Evolutionary conservation across 2,113 vertebrate genomes (phyloP).

Genomic region (Pardalotus punctatus): DNA sequence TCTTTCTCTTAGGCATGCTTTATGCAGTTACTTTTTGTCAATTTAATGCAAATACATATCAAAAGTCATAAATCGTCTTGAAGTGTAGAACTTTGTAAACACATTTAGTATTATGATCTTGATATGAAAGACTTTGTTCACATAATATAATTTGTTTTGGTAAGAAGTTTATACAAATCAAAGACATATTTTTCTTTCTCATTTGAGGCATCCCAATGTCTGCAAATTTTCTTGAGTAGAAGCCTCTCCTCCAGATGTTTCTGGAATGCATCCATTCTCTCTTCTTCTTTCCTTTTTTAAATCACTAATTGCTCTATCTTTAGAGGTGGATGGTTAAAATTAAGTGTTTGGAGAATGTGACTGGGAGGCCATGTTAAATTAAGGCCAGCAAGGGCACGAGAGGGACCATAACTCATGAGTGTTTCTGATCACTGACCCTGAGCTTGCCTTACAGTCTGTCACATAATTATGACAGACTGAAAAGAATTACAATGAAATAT

Average conservation of each 20-base stretch:
- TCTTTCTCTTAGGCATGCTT: neutral
- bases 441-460: constrained; percentile 48
- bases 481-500: constrained; percentile 8
- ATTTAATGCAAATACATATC: neutral
- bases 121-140: neutral
- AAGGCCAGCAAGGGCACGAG: constrained; percentile 47
- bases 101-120: neutral
- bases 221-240: constrained; percentile 29
- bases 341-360: constrained; percentile 56
- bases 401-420: constrained; percentile 39
- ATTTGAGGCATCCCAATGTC: constrained; percentile 42
- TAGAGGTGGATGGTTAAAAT: constrained; percentile 48
- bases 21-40: neutral
- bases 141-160: neutral
- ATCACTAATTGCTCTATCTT: constrained; percentile 54
- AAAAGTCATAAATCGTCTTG: neutral
- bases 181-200: neutral
- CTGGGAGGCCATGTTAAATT: constrained; percentile 52
- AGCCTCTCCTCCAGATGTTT: constrained; percentile 65
- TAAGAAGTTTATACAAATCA: constrained; percentile 29
- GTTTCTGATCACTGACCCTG: constrained; percentile 67
- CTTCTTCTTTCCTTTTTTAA: neutral
- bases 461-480: constrained; percentile 44
- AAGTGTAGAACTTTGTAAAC: neutral
- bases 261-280: constrained; percentile 51